Evolutionary conservation across 2,797 vertebrate genomes (phyloP), one percentile per base, ranked within the genome.

Genomic region (Champsocephalus gunnari): DNA sequence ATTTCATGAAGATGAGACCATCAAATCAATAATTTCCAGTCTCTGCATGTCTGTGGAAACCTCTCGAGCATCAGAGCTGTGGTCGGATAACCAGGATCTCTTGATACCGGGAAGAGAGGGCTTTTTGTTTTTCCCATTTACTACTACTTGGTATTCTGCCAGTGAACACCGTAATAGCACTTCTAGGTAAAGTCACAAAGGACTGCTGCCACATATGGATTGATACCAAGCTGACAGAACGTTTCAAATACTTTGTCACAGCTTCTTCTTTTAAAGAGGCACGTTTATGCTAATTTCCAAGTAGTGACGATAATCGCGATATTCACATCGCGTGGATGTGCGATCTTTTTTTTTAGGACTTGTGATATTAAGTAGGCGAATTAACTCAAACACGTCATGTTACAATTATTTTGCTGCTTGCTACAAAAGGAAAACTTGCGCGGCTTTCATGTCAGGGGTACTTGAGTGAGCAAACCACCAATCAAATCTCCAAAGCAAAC

Each of bases 1-100:
- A 7, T 93, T 92, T 79, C 89, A 73, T 81, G 87, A 86, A 91
- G 81, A 87, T 12, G 75, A 90, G 66, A 73, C 61, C 41, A 9
- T 61, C n/a, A 2, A 83, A 84, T 93, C 90, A 44, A 90, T 92
- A 79, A 53, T 28, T 56, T 82, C 60, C 54, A 60, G 57, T 28
- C 66, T 74, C 59, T 45, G 44, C 49, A 5, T 72, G 77, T 75
- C 61, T 63, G 17, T 56, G 65, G 64, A 57, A 7, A 67, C 34
- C 60, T 75, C 71, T 49, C 64, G 5, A 66, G 58, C 49, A 12
- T 66, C 57, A 19, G 57, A 75, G 49, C 71, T 32, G 63, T 61
- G 81, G 16, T 88, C 75, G 53, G 38, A 80, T 75, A 8, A 38
- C 34, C 34, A 4, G 28, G 28, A 28, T 28, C 28, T 9, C 34